These are phyloP conservation scores for Myiothlypis coronata DNA, from an alignment of 2,797 vertebrate genomes.

Conservation along the genomic window DNA sequence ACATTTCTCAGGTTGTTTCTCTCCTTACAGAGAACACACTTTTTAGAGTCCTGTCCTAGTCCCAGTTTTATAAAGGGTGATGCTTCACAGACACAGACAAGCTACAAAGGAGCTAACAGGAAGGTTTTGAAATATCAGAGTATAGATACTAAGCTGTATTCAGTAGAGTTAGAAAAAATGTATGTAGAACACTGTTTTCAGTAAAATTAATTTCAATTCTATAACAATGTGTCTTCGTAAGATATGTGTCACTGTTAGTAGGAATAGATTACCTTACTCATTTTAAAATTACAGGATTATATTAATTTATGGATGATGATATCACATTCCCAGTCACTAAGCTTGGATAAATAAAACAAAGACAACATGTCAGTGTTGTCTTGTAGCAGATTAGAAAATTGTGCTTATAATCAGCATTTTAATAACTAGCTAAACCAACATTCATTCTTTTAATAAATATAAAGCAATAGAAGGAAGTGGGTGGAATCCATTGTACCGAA, in stretches of 20 bases:
- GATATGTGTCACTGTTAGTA: not conserved
- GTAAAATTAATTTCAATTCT: not conserved
- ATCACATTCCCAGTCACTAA: not conserved
- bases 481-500: not conserved
- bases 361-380: not conserved
- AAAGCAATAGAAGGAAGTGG: not conserved
- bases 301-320: not conserved
- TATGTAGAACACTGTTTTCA: not conserved
- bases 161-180: not conserved
- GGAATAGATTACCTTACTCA: not conserved
- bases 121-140: not conserved
- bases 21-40: not conserved
- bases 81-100: not conserved
- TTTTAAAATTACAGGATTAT: not conserved
- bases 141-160: not conserved
- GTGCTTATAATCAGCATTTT: not conserved
- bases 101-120: not conserved
- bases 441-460: not conserved
- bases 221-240: not conserved
- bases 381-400: not conserved
- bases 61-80: not conserved
- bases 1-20: not conserved
- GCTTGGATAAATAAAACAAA: not conserved
- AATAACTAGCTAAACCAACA: not conserved
- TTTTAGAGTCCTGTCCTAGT: not conserved